Base-by-base conservation (phyloP, 1,140 invertebrate species). In the Chrysopa pallens region DNA sequence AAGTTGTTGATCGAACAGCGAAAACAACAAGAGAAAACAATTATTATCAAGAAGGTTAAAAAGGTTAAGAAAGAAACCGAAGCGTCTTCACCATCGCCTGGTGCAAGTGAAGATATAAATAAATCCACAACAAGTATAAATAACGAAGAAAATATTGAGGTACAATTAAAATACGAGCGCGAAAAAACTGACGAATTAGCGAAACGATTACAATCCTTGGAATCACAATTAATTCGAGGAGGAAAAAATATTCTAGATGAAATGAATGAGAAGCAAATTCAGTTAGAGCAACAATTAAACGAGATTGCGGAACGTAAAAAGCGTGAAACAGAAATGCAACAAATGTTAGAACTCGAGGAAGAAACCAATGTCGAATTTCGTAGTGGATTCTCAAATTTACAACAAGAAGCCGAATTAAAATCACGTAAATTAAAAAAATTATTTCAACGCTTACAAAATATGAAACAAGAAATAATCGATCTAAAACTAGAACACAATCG, bases 361-460 rank as follows among this genome's bases (percentile, higher is more conserved):
- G 80, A 91, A 52, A 83, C 77, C 7, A 83, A 85, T 1, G 66
- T 78, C 39, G 83, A 83, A 54, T 75, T 90, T 31, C 72, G 76
- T 28, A 78, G 82, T 56, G 87, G 82, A 0, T 90, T 83, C 54
- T 68, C 78, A 6, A 84, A 76, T 31, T 60, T 91, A 28, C 83
- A 89, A 56, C 84, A 89, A 58, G 87, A 91, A 61, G 82, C 90
- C 6, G 88, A 92, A 56, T 67, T 80, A 8, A 91, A 91, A 61
- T 85, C 83, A n/a, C 80, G 78, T 52, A 84, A 87, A 66, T 64
- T 81, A 15, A 80, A 79, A 48, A 81, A 81, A 58, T 59, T 46
- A 52, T 80, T 42, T 70, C 73, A 50, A 55, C 62, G 14, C 12
- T 40, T 39, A 27, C 29, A 33, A 33, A 57, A 61, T 0, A 47